Percentiles rank a stretch among this genome's conserved stretches.
Evolutionary conservation across 2,888 invertebrate genomes (phyloP).

Genomic region (Myathropa florea): DNA sequence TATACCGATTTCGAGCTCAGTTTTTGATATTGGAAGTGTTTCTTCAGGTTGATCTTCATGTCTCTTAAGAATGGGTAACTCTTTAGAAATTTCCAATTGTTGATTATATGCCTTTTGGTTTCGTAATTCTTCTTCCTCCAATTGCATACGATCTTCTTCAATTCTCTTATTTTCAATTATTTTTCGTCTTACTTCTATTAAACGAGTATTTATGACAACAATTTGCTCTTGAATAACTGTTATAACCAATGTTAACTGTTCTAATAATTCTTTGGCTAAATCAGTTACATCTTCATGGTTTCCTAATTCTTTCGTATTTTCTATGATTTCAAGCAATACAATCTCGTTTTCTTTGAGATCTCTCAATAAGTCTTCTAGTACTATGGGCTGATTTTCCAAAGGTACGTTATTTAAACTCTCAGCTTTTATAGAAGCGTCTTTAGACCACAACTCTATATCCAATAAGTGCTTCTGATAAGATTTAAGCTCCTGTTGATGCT

Average conservation of each 20-base stretch:
- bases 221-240: slow-evolving; percentile 84
- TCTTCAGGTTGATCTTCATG: neutral
- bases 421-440: slow-evolving; percentile 78
- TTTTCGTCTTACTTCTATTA: neutral
- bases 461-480: slow-evolving; percentile 82
- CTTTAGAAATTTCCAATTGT: neutral
- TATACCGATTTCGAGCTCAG: neutral
- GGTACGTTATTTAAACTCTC: slow-evolving; percentile 73
- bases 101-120: neutral
- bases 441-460: slow-evolving; percentile 83
- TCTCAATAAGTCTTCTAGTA: slow-evolving; percentile 82
- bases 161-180: neutral
- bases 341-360: slow-evolving; percentile 81
- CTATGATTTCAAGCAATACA: slow-evolving; percentile 81
- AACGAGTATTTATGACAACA: slow-evolving; percentile 83
- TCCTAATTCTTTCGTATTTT: slow-evolving; percentile 81
- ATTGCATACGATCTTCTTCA: neutral
- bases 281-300: slow-evolving; percentile 81
- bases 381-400: slow-evolving; percentile 82
- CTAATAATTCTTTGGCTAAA: slow-evolving; percentile 81
- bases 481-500: slow-evolving; percentile 82
- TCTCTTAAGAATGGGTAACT: neutral
- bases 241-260: slow-evolving; percentile 83
- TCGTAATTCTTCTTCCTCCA: neutral
- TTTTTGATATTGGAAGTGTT: neutral